A percentile compares a stretch with the other conserved stretches of the same genome.
These are phyloP conservation scores for Strigops habroptila DNA, from an alignment of 2,113 vertebrate species.

Conservation along the genomic window DNA sequence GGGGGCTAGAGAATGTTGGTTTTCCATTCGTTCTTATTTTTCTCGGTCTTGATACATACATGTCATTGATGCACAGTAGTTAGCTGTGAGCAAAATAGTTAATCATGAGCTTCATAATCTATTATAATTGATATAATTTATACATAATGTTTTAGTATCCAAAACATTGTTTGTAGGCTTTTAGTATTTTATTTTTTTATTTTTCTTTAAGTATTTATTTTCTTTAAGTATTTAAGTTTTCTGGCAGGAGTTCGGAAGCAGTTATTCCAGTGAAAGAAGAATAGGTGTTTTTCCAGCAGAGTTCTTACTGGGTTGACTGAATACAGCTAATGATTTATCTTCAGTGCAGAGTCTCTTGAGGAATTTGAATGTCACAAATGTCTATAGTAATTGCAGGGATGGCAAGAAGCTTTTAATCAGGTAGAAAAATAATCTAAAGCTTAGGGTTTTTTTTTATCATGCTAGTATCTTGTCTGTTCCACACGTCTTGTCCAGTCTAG, in stretches of 20 bases:
- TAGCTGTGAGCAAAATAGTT: neutral
- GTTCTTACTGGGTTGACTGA: neutral
- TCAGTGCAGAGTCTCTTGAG: neutral
- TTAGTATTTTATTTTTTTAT: neutral
- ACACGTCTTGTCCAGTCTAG: neutral
- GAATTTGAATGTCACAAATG: neutral
- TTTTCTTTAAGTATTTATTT: neutral
- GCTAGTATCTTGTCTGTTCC: neutral
- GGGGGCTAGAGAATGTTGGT: accelerated
- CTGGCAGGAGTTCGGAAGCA: neutral
- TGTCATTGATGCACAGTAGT: slow-evolving; percentile 36
- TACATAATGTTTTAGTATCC: neutral
- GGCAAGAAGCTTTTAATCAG: neutral
- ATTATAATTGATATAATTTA: neutral
- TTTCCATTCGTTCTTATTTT: neutral
- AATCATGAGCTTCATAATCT: neutral
- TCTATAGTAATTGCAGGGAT: neutral
- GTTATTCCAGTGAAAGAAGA: neutral
- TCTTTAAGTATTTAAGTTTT: neutral
- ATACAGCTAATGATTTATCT: neutral
- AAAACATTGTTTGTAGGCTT: neutral
- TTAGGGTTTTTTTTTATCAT: neutral
- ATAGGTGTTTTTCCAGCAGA: neutral
- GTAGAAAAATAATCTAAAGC: neutral
- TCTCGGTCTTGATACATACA: slow-evolving; percentile 25